phyloP scores from a whole-genome alignment of 2,888 invertebrate species.

The Caenorhabditis sp. region DNA sequence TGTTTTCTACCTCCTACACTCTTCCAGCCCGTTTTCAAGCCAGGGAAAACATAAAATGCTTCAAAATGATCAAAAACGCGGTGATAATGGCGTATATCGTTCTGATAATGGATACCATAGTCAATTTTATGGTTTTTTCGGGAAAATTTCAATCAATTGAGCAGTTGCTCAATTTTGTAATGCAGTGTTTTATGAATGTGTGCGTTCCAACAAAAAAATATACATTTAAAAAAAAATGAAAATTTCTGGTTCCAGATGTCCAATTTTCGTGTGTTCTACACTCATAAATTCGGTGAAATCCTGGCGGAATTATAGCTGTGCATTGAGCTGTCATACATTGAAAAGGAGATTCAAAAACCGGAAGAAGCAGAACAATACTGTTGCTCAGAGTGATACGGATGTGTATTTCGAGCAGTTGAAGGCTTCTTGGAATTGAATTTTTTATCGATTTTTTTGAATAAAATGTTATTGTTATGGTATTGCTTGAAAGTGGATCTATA shows the following conservation, averaged over 20 bases:
- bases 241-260: neutral
- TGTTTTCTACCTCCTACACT: neutral
- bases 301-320: no score
- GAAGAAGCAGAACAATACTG: no score
- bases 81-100: neutral
- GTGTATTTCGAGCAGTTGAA: slow-evolving; percentile 12
- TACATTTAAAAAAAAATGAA: no score
- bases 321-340: no score
- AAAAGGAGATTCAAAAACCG: no score
- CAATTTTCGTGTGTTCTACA: neutral
- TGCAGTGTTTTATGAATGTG: neutral
- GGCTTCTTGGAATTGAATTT: no score
- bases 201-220: neutral
- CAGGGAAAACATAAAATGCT: slow-evolving; percentile 5
- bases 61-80: neutral
- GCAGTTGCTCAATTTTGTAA: neutral
- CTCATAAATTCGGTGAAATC: neutral
- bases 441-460: no score
- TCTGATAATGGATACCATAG: neutral
- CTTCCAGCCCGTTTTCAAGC: slow-evolving; percentile 13
- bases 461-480: no score
- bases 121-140: neutral
- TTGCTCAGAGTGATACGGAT: slow-evolving; percentile 7
- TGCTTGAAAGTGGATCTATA: no score
- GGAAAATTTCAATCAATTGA: neutral